phyloP scores from a whole-genome alignment of 2,797 vertebrate genomes.

The Gymnopithys bicolor region DNA sequence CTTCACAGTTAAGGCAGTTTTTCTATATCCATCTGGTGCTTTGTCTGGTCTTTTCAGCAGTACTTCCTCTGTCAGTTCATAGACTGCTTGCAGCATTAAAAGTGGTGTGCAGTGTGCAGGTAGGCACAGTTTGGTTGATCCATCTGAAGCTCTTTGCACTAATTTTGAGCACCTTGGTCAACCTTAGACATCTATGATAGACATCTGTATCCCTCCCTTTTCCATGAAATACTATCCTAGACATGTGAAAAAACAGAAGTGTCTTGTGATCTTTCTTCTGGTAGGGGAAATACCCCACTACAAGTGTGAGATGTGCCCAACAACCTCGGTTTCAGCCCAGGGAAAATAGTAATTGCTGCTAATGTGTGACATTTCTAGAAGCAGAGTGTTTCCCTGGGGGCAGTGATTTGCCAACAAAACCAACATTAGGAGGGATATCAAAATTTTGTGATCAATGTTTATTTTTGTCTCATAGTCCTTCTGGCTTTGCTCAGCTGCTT shows the following conservation, averaged over 20 bases:
- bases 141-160: not conserved
- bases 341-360: not conserved
- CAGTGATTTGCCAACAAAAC: not conserved
- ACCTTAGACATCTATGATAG: not conserved
- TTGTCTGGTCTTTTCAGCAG: not conserved
- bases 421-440: not conserved
- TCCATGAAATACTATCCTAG: not conserved
- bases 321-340: not conserved
- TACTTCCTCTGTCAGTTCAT: not conserved
- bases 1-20: not conserved
- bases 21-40: not conserved
- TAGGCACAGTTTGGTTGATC: not conserved
- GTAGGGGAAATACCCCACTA: not conserved
- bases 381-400: not conserved
- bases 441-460: not conserved
- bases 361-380: not conserved
- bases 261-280: not conserved
- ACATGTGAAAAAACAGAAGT: not conserved
- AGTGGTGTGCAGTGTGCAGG: not conserved
- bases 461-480: not conserved
- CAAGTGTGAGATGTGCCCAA: not conserved
- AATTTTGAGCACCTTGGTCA: not conserved
- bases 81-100: not conserved
- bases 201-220: not conserved
- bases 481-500: slow-evolving; percentile 46